Conservation (phyloP, 2,113 vertebrate species). For the Capreolus pygargus region DNA sequence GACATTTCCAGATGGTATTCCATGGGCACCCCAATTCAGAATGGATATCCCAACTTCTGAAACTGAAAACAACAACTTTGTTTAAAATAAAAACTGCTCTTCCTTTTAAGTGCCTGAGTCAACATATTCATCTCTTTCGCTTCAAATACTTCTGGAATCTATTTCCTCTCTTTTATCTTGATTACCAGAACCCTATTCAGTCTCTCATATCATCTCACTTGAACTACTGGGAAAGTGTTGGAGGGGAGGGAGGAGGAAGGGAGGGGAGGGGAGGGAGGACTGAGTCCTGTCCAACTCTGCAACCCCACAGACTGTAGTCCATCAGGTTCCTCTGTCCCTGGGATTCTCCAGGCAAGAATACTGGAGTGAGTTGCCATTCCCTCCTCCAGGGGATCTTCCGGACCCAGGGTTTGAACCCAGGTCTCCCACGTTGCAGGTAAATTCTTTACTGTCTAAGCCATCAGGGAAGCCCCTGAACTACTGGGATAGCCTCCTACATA, state of each 20-base stretch:
- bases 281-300: background rate
- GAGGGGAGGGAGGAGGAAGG: too few relatives aligned
- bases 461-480: background rate
- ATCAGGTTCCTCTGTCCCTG: background rate
- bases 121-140: background rate
- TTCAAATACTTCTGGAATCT: background rate
- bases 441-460: background rate
- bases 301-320: background rate
- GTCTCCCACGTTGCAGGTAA: background rate
- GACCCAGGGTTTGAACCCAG: background rate
- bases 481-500: background rate
- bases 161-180: background rate
- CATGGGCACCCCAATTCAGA: background rate
- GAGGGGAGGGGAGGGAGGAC: too few relatives aligned
- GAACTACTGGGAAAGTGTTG: background rate
- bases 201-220: background rate
- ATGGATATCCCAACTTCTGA: background rate
- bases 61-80: background rate
- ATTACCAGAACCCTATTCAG: background rate
- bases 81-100: background rate
- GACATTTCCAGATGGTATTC: background rate
- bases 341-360: background rate
- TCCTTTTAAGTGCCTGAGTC: background rate
- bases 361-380: background rate
- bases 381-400: background rate